Percentiles rank a stretch among this genome's conserved stretches.
Evolutionary conservation across 1,140 invertebrate genomes (phyloP).

Genomic region (Aphaenogaster ashmeadi): DNA sequence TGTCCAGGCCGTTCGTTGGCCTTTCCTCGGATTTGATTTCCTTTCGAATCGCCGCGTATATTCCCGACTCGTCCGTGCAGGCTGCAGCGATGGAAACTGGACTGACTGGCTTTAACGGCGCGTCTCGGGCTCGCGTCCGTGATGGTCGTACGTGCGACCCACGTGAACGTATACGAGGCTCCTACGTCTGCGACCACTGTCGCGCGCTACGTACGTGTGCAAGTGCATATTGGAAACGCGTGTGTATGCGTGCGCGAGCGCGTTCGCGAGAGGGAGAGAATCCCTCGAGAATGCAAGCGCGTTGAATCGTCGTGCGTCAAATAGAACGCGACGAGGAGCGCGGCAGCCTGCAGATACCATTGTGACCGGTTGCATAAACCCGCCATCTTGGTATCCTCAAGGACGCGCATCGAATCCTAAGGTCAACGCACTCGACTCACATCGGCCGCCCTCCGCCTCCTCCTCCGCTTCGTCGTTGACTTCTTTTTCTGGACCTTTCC

Average conservation of each 20-base stretch:
- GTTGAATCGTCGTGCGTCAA: slow-evolving; percentile 78
- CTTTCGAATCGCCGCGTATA: slow-evolving; percentile 74
- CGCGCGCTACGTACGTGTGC: slow-evolving; percentile 18
- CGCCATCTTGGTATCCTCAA: slow-evolving; percentile 85
- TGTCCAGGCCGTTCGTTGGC: slow-evolving; percentile 77
- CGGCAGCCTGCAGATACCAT: slow-evolving; percentile 78
- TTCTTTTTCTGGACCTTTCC: slow-evolving; percentile 70
- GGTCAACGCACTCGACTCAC: slow-evolving; percentile 83
- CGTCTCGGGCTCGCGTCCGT: slow-evolving; percentile 68
- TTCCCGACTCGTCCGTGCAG: slow-evolving; percentile 72
- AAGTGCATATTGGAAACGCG: background rate
- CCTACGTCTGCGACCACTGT: slow-evolving; percentile 10
- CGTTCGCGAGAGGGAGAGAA: slow-evolving; percentile 40
- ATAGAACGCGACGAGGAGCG: slow-evolving; percentile 77
- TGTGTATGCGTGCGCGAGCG: background rate
- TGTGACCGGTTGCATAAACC: slow-evolving; percentile 85
- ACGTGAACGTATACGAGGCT: slow-evolving; percentile 39
- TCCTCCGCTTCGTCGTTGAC: slow-evolving; percentile 73
- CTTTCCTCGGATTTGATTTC: slow-evolving; percentile 79
- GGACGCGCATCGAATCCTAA: slow-evolving; percentile 84
- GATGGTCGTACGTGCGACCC: slow-evolving; percentile 64
- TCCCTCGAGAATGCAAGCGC: slow-evolving; percentile 76
- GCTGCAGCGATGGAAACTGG: slow-evolving; percentile 77
- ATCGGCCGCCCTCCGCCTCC: slow-evolving; percentile 76
- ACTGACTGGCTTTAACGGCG: slow-evolving; percentile 81